Base-by-base conservation (phyloP, 2,113 vertebrate genomes). In the Syngnathus scovelli region DNA sequence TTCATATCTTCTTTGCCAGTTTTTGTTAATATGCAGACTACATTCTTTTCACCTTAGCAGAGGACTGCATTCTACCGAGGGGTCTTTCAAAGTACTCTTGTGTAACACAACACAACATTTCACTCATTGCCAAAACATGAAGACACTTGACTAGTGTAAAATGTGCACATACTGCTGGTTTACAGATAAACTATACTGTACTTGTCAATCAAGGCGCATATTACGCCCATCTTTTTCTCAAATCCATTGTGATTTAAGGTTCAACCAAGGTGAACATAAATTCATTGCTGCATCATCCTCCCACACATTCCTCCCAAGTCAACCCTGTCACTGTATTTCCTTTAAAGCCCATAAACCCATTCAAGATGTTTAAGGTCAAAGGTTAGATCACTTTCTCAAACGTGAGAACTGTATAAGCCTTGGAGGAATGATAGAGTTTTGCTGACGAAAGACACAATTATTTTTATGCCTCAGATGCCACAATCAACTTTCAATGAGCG, bases 371-470 rank as follows among this genome's bases (percentile, higher is more conserved):
- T 38, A 18, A 59, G 15, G 36, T 36, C 58, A 60, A 7, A 10
- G 36, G 59, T 61, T 41, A 21, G 19, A 39, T 61, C 19, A n/a
- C 13, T 7, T 61, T 11, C 10, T 19, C 37, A n/a, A 55, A 54
- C 12, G 10, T 23, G 23, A 55, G 9, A 27, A 5, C 21, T 6
- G 11, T 55, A 55, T 23, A 27, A 6, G 52, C 3, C 5, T 41
- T 61, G 19, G 39, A n/a, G 38, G 59, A 61, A 61, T n/a, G 19
- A n/a, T 19, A 52, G 49, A 52, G n/a, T 55, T 55, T 23, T 55
- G 21, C 7, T 1, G 5, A 27, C 10, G 7, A 61, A 41, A 61
- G 38, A 41, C 38, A n/a, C 4, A 41, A 11, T 41, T 0, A 6
- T 19, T 61, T 41, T 12, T 7, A 61, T 43, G 38, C 11, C 38